Conservation (phyloP, 2,888 invertebrate species). For the Endomychus coccineus region DNA sequence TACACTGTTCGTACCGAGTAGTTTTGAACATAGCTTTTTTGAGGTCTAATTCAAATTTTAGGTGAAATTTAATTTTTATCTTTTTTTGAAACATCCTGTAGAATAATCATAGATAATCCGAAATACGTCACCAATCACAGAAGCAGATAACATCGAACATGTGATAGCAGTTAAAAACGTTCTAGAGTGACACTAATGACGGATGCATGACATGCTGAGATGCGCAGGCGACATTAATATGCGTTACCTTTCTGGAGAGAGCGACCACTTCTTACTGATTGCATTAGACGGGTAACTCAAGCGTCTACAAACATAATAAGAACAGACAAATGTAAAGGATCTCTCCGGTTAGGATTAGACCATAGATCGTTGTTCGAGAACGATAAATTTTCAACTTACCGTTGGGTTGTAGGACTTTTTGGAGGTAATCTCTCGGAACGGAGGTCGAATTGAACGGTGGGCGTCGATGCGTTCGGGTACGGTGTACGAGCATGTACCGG, state of each 20-base stretch:
- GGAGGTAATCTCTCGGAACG: slow-evolving; percentile 63
- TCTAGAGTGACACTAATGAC: too few species aligned
- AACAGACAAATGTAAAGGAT: neutral
- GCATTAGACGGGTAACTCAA: slow-evolving; percentile 40
- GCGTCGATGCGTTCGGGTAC: slow-evolving; percentile 65
- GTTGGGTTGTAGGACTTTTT: slow-evolving; percentile 69
- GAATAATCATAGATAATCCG: too few species aligned
- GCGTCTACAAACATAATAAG: slow-evolving; percentile 36
- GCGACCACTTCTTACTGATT: slow-evolving; percentile 38
- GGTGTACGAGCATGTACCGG: slow-evolving; percentile 88
- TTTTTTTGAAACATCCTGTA: too few species aligned
- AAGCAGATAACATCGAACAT: too few species aligned
- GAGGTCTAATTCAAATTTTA: too few species aligned
- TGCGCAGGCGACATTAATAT: too few species aligned
- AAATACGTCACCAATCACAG: too few species aligned
- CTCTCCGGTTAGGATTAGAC: neutral
- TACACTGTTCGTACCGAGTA: too few species aligned
- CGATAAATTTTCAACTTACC: slow-evolving; percentile 42
- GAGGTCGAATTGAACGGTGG: slow-evolving; percentile 49
- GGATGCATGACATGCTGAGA: slow-evolving; percentile 12
- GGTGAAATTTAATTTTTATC: too few species aligned
- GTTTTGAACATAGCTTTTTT: too few species aligned
- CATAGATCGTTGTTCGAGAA: neutral
- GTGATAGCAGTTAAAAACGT: too few species aligned
- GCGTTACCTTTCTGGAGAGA: slow-evolving; percentile 42